Conservation (phyloP, 2,888 invertebrate species). For the Amphimallon solstitiale region DNA sequence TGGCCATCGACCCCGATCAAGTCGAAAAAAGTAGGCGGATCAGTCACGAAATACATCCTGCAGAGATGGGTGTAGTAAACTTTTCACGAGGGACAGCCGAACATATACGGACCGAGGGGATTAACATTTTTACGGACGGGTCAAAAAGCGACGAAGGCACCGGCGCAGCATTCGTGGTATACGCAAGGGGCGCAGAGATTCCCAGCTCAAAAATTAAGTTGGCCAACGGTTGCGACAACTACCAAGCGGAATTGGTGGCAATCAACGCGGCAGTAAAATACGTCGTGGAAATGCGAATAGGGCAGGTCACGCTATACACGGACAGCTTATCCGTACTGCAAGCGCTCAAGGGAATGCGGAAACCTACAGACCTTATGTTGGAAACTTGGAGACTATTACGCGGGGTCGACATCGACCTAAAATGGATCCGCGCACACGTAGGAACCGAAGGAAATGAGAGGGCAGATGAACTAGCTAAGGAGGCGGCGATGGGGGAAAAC, state of each 20-base stretch:
- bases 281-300: not conserved
- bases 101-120: not conserved
- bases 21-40: not conserved
- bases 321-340: not conserved
- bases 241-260: not conserved
- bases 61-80: not conserved
- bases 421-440: not conserved
- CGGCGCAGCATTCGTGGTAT: not conserved
- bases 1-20: not conserved
- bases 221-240: not conserved
- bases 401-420: not conserved
- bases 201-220: not conserved
- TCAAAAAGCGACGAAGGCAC: not conserved
- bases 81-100: not conserved
- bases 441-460: not conserved
- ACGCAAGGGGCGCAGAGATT: not conserved
- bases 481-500: not conserved
- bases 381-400: not conserved
- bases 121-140: not conserved
- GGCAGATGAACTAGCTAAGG: slow-evolving; percentile 6
- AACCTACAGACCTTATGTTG: not conserved
- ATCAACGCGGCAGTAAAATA: not conserved
- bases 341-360: not conserved
- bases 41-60: not conserved
- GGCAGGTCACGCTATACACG: not conserved